Evolutionary conservation across 2,113 vertebrate genomes (phyloP), one percentile per base, ranked within the genome.

Genomic region (Podarcis cretensis): DNA sequence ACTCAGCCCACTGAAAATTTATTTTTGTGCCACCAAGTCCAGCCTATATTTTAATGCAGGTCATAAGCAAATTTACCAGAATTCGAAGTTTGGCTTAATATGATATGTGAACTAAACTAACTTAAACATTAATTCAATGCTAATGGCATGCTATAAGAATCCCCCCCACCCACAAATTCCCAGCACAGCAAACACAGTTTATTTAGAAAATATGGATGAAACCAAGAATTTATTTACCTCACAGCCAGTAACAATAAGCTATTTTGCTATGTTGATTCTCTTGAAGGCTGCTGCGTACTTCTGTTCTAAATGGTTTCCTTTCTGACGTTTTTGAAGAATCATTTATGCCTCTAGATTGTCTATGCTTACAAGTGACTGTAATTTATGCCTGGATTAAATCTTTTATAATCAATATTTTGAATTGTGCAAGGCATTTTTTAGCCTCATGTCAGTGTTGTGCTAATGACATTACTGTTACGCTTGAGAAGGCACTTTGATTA

Each of bases 141-240:
- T 90, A 92, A 89, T 83, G 89, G 87, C 91, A 83, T 91, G 85
- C 85, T 93, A 91, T 0, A 1, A 91, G 81, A 94, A 89, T 2
- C 90, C 81, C 69, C 91, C 48, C 48, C 48, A 48, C 92, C 91
- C 92, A 92, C 92, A 91, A 87, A 92, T 93, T 93, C 88, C 86
- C 93, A 93, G 91, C 92, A 95, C 85, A 89, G 85, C 91, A 95
- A 93, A 90, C 90, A 92, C 13, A n/a, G 87, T 94, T 96, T 91
- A 96, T 94, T 94, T 95, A 94, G 88, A 94, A 93, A 96, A 91
- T 90, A 94, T 95, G 90, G 92, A 93, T 93, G 92, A 93, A 95
- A 94, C 89, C 91, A 95, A 94, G 89, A 86, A 87, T 92, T 86
- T 2, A 66, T 75, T 85, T 93, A 43, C 21, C 40, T 87, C 91